phyloP scores from a whole-genome alignment of 2,888 invertebrate genomes.

The Aphidoletes aphidimyza region DNA sequence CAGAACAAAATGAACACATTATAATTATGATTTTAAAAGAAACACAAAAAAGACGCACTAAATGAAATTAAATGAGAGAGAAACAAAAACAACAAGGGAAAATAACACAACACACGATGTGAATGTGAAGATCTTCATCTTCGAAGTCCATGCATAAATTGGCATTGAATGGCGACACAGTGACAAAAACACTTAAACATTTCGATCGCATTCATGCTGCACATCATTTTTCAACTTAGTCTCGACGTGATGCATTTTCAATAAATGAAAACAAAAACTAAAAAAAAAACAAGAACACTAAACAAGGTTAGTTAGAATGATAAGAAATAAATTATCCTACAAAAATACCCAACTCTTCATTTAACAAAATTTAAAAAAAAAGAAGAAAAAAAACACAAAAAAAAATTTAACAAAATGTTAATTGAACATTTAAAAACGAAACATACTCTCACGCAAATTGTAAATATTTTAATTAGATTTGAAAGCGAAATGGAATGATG shows the following conservation, averaged over 20 bases:
- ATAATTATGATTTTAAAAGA: too few species aligned
- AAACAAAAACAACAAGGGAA: background rate
- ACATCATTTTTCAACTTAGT: background rate
- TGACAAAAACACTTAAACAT: too few species aligned
- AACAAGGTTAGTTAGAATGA: background rate
- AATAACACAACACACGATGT: background rate
- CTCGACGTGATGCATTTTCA: conserved; percentile 1
- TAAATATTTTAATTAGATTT: background rate
- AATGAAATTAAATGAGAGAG: background rate
- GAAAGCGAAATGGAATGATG: conserved; percentile 40
- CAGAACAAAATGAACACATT: background rate
- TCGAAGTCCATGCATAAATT: too few species aligned
- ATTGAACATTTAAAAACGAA: background rate
- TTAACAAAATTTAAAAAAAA: background rate
- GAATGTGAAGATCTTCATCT: too few species aligned
- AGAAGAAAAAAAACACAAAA: too few species aligned
- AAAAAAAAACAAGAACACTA: too few species aligned
- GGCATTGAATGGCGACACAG: too few species aligned
- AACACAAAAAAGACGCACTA: background rate
- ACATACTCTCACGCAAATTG: background rate
- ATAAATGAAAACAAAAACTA: too few species aligned
- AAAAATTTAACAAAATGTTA: conserved; percentile 9
- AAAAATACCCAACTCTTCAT: background rate
- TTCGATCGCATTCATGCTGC: too few species aligned
- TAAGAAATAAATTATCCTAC: conserved; percentile 15